Base-by-base conservation (phyloP, 1,140 invertebrate species). In the Drosophila arizonae region DNA sequence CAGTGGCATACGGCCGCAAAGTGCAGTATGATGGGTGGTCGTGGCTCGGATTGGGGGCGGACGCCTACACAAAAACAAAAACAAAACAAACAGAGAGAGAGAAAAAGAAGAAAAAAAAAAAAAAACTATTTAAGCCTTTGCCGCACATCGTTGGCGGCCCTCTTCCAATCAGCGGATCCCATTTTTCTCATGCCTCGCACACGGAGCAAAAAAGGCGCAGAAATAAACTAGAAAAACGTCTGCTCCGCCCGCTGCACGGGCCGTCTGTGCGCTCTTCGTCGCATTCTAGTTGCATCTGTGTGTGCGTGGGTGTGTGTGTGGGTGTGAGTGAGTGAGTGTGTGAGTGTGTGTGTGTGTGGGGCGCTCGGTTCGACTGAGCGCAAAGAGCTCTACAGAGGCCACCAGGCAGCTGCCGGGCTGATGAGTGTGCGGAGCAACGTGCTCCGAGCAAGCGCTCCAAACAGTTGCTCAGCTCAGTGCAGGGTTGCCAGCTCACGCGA, bases 161-260 rank as follows among this genome's bases (percentile, higher is more conserved):
- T 85, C 82, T 87, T 87, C 81, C 81, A 86, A 87, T 86, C 81
- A 86, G 81, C 81, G 81, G 82, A 81, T 86, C 82, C 72, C 82
- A 87, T 86, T 86, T 87, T 87, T 86, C 76, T 63, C 78, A 46
- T 82, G 58, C 45, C 65, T 26, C 67, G 63, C 61, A 60, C 61
- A 60, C 51, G 56, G 65, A 63, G 61, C 54, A 72, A 72, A 70
- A 70, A 68, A 70, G 54, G 54, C 78, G 68, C 69, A 87, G 64
- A 87, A 86, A 86, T 88, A 86, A 88, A 86, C 82, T 86, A 86
- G 84, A 86, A 86, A 81, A 82, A 81, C 71, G 64, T 52, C 75
- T 79, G 81, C 81, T 81, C 78, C 82, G 81, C 82, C 81, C 75
- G 82, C 76, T 68, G 45, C 41, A 62, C 33, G 46, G 39, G 39